Percentiles rank a stretch among this genome's conserved stretches.
phyloP scores from a whole-genome alignment of 2,113 vertebrate species.

The Eulemur macaco region DNA sequence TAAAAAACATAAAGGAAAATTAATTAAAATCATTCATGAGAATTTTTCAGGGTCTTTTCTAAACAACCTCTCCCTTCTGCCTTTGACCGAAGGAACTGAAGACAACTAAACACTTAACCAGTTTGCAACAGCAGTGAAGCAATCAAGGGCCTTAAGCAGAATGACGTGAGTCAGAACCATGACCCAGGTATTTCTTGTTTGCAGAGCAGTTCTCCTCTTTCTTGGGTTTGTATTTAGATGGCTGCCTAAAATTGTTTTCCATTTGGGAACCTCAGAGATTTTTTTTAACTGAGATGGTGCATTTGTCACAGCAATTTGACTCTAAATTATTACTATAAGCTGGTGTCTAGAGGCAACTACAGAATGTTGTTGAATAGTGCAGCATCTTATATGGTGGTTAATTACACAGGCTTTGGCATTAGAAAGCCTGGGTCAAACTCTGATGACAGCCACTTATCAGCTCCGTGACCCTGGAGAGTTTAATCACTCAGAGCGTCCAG shows the following conservation, averaged over 20 bases:
- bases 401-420: background rate
- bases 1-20: background rate
- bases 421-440: background rate
- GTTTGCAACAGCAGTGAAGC: background rate
- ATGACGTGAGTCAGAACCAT: background rate
- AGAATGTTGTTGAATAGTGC: background rate
- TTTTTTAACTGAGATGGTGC: background rate
- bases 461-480: background rate
- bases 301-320: background rate
- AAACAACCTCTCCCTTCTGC: background rate
- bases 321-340: background rate
- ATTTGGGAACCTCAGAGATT: background rate
- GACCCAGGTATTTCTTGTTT: background rate
- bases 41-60: background rate
- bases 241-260: constrained; percentile 10
- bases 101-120: background rate
- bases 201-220: background rate
- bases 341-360: background rate
- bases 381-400: background rate
- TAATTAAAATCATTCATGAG: background rate
- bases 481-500: background rate
- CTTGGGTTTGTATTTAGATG: background rate
- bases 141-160: background rate
- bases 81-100: background rate
- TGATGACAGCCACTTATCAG: background rate